phyloP scores from a whole-genome alignment of 1,140 invertebrate species.

The Phthorimaea operculella region DNA sequence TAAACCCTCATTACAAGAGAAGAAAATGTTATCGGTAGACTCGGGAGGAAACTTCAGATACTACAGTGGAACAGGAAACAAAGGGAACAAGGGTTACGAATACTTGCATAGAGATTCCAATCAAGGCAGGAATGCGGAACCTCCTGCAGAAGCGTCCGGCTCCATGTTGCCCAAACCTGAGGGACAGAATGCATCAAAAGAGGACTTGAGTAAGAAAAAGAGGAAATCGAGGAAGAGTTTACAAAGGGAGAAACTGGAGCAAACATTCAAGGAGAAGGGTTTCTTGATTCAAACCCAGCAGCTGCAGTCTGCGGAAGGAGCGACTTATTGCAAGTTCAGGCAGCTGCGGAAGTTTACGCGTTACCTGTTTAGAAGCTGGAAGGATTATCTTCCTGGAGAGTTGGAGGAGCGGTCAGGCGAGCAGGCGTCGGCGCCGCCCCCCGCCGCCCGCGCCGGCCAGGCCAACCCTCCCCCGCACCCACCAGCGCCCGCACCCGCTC shows the following conservation, averaged over 20 bases:
- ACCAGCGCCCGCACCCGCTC: background rate
- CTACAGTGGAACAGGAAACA: conserved; percentile 82
- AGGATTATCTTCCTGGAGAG: conserved; percentile 89
- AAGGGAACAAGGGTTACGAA: conserved; percentile 80
- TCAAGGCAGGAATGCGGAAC: conserved; percentile 59
- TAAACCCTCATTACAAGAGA: conserved; percentile 85
- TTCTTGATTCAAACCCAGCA: conserved; percentile 94
- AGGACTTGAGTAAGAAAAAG: conserved; percentile 70
- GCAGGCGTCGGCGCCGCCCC: conserved; percentile 9
- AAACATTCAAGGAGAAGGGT: conserved; percentile 92
- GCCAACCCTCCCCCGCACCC: background rate
- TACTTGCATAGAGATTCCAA: conserved; percentile 78
- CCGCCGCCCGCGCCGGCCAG: background rate
- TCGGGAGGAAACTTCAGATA: conserved; percentile 87
- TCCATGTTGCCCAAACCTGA: conserved; percentile 53
- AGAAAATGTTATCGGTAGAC: conserved; percentile 90
- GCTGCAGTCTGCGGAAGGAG: conserved; percentile 89
- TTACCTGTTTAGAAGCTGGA: conserved; percentile 92
- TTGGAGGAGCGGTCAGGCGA: conserved; percentile 52
- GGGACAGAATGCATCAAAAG: conserved; percentile 21
- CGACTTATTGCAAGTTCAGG: conserved; percentile 93
- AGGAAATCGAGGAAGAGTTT: conserved; percentile 83
- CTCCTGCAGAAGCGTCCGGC: conserved; percentile 30
- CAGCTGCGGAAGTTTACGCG: conserved; percentile 91
- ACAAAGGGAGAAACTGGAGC: conserved; percentile 88